Conservation (phyloP, 2,888 invertebrate species). For the Ormyrus nitidulus region DNA sequence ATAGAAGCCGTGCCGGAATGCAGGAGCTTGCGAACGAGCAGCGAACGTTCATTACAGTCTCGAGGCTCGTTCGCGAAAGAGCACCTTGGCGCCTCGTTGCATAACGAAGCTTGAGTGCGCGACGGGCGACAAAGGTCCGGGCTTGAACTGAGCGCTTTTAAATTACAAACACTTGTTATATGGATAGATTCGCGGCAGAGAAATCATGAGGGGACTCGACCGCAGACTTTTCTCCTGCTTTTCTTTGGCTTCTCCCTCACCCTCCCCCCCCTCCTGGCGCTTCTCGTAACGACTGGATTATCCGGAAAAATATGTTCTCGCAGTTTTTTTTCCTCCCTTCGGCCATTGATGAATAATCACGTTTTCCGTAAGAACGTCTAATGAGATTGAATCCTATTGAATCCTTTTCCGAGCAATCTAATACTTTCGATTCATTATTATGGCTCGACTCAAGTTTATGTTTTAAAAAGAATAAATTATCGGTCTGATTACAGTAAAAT, state of each 20-base stretch:
- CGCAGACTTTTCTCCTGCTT: background rate
- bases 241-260: too few species aligned
- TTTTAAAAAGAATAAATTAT: too few species aligned
- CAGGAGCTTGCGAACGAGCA: background rate
- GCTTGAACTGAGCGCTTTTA: slow-evolving; percentile 13
- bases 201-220: slow-evolving; percentile 14
- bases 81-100: background rate
- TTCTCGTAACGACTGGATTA: background rate
- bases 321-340: too few species aligned
- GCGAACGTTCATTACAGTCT: slow-evolving; percentile 12
- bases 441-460: too few species aligned
- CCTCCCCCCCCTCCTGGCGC: background rate
- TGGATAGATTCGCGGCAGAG: background rate
- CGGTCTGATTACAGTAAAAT: too few species aligned
- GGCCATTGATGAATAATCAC: too few species aligned
- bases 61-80: background rate
- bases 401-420: too few species aligned
- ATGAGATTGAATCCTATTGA: too few species aligned
- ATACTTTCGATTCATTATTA: slow-evolving; percentile 9
- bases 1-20: background rate
- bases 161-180: slow-evolving; percentile 44
- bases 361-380: too few species aligned
- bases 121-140: background rate
- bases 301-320: too few species aligned
- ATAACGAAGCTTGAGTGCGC: slow-evolving; percentile 12